phyloP scores from a whole-genome alignment of 2,888 invertebrate genomes.

The Dicyrtomina minuta region DNA sequence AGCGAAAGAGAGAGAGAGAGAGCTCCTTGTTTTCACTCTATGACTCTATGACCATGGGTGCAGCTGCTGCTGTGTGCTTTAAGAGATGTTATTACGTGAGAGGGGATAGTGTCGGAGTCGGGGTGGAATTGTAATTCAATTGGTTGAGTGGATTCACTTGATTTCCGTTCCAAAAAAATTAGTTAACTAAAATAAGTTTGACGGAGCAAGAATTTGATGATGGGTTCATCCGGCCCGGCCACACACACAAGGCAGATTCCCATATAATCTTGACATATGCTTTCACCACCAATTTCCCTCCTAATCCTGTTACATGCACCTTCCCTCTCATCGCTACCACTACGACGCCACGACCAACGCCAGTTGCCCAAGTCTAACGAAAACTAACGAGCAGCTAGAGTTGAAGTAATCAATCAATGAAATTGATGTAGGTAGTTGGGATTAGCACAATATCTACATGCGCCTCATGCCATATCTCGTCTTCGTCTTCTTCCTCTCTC shows the following conservation, averaged over 20 bases:
- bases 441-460: background rate
- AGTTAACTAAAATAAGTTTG: slow-evolving; percentile 1
- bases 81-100: slow-evolving; percentile 4
- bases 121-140: slow-evolving; percentile 1
- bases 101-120: too few species aligned
- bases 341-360: background rate
- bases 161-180: background rate
- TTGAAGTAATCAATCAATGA: slow-evolving; percentile 28
- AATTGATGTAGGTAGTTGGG: slow-evolving; percentile 18
- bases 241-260: background rate
- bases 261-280: background rate
- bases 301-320: background rate
- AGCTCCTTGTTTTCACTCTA: too few species aligned
- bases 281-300: background rate
- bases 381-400: background rate
- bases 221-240: slow-evolving; percentile 15
- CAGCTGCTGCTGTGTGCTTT: slow-evolving; percentile 5
- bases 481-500: background rate
- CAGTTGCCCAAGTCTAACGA: too few species aligned
- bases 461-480: background rate
- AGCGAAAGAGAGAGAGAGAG: background rate
- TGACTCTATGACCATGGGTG: background rate
- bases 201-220: slow-evolving; percentile 23
- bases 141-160: slow-evolving; percentile 14
- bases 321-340: background rate